These are phyloP conservation scores for Malaclemys terrapin DNA, from an alignment of 2,113 vertebrate genomes.

Conservation along the genomic window DNA sequence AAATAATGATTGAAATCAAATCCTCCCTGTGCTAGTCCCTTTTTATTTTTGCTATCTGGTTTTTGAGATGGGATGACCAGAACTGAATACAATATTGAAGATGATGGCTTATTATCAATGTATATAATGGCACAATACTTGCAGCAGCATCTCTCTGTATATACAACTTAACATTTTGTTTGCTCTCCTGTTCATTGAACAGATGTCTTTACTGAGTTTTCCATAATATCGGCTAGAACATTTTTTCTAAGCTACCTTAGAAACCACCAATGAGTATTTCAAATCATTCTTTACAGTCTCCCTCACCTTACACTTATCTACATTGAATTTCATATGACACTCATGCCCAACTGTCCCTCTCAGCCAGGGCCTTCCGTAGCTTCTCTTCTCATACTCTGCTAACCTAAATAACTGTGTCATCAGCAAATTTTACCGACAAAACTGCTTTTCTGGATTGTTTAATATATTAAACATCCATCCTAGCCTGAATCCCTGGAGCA, in stretches of 20 bases:
- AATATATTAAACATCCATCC: not conserved
- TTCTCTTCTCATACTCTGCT: not conserved
- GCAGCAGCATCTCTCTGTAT: not conserved
- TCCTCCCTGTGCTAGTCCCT: not conserved
- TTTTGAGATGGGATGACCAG: not conserved
- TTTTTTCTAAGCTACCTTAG: not conserved
- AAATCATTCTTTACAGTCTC: not conserved
- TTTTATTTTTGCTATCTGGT: not conserved
- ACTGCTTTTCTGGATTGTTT: not conserved
- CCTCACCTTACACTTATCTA: not conserved
- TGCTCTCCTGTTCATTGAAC: not conserved
- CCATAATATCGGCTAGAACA: not conserved
- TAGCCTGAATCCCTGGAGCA: not conserved
- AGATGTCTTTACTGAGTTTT: conserved; percentile 15
- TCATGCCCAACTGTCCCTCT: not conserved
- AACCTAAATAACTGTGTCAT: not conserved
- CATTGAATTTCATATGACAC: not conserved
- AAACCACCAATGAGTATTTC: not conserved
- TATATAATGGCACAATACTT: not conserved
- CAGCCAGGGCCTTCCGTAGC: not conserved
- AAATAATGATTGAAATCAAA: too few relatives aligned
- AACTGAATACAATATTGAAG: not conserved
- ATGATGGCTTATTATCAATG: not conserved
- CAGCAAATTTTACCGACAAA: not conserved
- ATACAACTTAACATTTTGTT: not conserved